Base-by-base conservation (phyloP, 2,113 vertebrate species). In the Gobio gobio region DNA sequence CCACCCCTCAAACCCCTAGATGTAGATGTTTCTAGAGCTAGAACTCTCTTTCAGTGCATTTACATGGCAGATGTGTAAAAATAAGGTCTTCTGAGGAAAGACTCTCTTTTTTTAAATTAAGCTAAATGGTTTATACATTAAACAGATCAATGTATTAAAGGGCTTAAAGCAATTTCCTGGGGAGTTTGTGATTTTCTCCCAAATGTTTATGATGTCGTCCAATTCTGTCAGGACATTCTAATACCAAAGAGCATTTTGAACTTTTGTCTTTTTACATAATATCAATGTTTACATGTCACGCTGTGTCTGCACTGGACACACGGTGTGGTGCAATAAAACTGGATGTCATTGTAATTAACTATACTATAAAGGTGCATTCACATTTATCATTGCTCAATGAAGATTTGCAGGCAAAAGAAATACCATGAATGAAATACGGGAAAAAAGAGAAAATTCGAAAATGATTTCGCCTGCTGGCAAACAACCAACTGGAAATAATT, bases 1-100 rank as follows among this genome's bases (percentile, higher is more conserved):
- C 40, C 47, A 20, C 45, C 66, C 63, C 49, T 64, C 20, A 10
- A 78, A 43, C 63, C 59, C 51, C 18, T 43, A 64, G 29, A 43
- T 82, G 73, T 82, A 74, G 78, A 73, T 13, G 51, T 26, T 72
- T 74, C 29, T 79, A 86, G 63, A 29, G 33, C 81, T 76, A 56
- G 43, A 83, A 61, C 49, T 61, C 3, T 77, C 22, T 72, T n/a
- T 43, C 91, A 88, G 92, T 92, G 92, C 91, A 91, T 93, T 93
- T 92, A 90, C 92, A 92, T 92, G 92, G 92, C 87, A 76, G 72
- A 80, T 66, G 14, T 51, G 16, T 51, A 13, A 54, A 83, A 72
- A 56, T 43, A 10, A 70, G 40, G 36, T 7, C 3, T 51, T 78
- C 4, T 6, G 45, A 70, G 24, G 43, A 76, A 45, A 9, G 12